phyloP scores from a whole-genome alignment of 2,888 invertebrate species.

The Laspeyria flexula region DNA sequence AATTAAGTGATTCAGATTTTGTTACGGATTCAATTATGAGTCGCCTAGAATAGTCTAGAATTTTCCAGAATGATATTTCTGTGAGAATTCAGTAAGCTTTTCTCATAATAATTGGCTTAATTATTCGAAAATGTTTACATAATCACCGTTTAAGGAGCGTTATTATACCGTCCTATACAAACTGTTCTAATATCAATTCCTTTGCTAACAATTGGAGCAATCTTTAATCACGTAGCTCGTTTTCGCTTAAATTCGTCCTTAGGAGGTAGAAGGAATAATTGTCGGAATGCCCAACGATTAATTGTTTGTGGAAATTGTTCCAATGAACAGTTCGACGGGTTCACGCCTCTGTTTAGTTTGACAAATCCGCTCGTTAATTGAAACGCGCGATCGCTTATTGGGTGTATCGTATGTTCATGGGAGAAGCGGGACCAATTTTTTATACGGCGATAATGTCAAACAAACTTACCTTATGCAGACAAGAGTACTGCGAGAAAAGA shows the following conservation, averaged over 20 bases:
- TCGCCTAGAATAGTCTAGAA: no score
- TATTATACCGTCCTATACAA: no score
- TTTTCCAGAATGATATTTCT: no score
- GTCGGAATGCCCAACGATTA: constrained; percentile 43
- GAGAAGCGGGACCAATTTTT: constrained; percentile 4
- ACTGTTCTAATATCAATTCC: neutral
- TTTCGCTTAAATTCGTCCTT: constrained; percentile 23
- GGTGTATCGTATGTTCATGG: neutral
- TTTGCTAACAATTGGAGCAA: constrained; percentile 9
- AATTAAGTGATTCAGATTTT: no score
- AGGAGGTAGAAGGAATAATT: constrained; percentile 38
- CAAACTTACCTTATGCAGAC: no score
- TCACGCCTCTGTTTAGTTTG: constrained; percentile 59
- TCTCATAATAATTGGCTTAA: no score
- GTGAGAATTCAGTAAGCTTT: no score
- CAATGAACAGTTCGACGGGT: constrained; percentile 44
- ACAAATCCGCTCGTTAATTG: constrained; percentile 63
- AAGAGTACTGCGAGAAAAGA: no score
- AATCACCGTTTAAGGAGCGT: no score
- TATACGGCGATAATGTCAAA: no score
- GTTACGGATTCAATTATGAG: no score
- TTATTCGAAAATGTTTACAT: no score
- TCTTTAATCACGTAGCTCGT: constrained; percentile 20
- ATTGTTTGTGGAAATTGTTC: constrained; percentile 51
- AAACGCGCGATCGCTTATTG: constrained; percentile 39